A percentile compares a stretch with the other conserved stretches of the same genome.
Evolutionary conservation across 2,888 invertebrate species (phyloP).

Genomic region (Zootermopsis nevadensis): DNA sequence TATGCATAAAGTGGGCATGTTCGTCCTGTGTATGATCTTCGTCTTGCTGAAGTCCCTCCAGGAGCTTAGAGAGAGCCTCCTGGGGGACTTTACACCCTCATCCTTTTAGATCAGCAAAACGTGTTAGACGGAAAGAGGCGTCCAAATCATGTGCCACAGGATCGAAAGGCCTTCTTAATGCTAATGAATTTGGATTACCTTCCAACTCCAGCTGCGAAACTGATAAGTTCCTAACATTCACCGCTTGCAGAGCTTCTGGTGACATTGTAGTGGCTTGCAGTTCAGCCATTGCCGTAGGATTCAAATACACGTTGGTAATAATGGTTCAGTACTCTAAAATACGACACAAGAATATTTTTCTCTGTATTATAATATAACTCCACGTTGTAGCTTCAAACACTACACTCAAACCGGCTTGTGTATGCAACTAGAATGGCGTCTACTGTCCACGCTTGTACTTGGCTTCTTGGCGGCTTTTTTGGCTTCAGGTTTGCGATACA

Average conservation of each 20-base stretch:
- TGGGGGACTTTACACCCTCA: conserved; percentile 96
- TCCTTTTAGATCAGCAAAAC: conserved; percentile 93
- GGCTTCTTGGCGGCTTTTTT: conserved; percentile 37
- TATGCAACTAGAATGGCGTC: conserved; percentile 26
- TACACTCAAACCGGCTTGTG: conserved; percentile 25
- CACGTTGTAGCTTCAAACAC: conserved; percentile 18
- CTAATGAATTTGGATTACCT: conserved; percentile 85
- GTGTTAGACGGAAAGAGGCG: conserved; percentile 90
- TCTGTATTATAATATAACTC: not conserved
- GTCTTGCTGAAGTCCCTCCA: conserved; percentile 70
- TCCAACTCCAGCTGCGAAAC: conserved; percentile 93
- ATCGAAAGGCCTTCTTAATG: conserved; percentile 67
- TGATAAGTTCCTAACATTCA: conserved; percentile 61
- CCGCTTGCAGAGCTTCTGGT: conserved; percentile 76
- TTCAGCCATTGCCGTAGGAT: conserved; percentile 66
- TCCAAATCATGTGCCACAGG: conserved; percentile 92
- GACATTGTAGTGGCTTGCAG: conserved; percentile 74
- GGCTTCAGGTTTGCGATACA: conserved; percentile 23
- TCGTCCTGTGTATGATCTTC: conserved; percentile 76
- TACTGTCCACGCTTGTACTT: conserved; percentile 11
- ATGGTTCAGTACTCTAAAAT: conserved; percentile 8
- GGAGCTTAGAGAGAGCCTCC: conserved; percentile 83
- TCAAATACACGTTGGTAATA: conserved; percentile 26
- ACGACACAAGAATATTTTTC: conserved; percentile 3
- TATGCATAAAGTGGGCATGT: conserved; percentile 89